Evolutionary conservation across 2,797 vertebrate genomes (phyloP), one percentile per base, ranked within the genome.

Genomic region (Oreortyx pictus): DNA sequence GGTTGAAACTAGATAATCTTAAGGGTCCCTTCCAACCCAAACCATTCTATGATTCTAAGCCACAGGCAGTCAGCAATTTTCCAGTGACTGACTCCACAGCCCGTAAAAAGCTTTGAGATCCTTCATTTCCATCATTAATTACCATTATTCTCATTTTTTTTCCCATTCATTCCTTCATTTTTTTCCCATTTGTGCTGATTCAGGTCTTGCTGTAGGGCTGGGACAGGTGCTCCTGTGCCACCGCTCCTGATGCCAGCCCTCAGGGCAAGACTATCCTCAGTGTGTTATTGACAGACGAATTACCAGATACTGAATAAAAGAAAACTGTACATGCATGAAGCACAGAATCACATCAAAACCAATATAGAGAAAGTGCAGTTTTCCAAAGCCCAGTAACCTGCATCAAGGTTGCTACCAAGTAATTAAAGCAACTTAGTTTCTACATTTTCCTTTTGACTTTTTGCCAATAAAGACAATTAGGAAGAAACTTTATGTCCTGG

Each of bases 341-440:
- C 24, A 18, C 2, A 0, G 4, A 54, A 37, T 6, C 41, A 1
- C 57, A 7, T 27, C 29, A 29, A 66, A 49, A 33, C 22, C 49
- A 25, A 31, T 1, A 1, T 4, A 14, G 6, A 24, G 44, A 6
- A 27, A 43, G 24, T 3, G 9, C 1, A 20, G 20, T 12, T 54
- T 5, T n/a, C 43, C 52, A 33, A 41, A 79, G 76, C n/a, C 77
- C 68, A n/a, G 52, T 23, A 82, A 20, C 41, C 70, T 39, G 31
- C 65, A 43, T 47, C 35, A 4, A 62, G 49, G 39, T 29, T 84
- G 27, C 66, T 31, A 66, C 29, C 23, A 72, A 60, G n/a, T 25
- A 33, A 82, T 22, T 52, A 39, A 44, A 43, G 13, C 27, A 73
- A 46, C 56, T 89, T 67, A 41, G 37, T 15, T 59, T 60, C 11